phyloP scores from a whole-genome alignment of 2,113 vertebrate species.

The Nymphicus hollandicus region DNA sequence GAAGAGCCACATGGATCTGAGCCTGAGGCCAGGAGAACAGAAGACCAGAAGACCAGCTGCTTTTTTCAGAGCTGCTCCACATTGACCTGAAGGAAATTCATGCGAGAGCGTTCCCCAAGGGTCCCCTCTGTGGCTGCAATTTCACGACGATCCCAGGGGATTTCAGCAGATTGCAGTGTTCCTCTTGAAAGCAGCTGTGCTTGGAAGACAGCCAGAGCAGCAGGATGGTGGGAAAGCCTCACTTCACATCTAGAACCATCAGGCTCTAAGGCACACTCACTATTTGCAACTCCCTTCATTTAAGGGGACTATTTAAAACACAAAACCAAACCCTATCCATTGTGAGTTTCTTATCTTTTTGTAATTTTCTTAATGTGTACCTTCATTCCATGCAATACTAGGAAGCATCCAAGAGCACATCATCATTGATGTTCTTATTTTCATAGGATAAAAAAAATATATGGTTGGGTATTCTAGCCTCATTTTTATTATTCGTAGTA shows the following conservation, averaged over 20 bases:
- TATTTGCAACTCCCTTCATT: not conserved
- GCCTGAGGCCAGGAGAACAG: not conserved
- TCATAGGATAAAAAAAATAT: not conserved
- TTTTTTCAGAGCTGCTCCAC: conserved; percentile 2
- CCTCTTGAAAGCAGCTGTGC: conserved; percentile 8
- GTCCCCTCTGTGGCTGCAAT: not conserved
- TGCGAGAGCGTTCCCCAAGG: not conserved
- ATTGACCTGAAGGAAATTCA: not conserved
- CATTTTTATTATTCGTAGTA: not conserved
- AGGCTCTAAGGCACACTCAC: not conserved
- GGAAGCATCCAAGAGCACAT: not conserved
- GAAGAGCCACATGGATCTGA: not conserved
- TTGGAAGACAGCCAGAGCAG: conserved; percentile 20
- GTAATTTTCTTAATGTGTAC: not conserved
- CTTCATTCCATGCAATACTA: not conserved
- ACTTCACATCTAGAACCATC: not conserved
- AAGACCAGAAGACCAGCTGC: not conserved
- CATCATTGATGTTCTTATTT: not conserved
- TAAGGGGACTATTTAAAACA: not conserved
- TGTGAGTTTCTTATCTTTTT: not conserved
- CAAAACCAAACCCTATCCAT: not conserved
- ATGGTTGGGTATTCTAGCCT: not conserved
- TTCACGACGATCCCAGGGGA: not conserved
- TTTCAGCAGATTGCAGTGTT: conserved; percentile 15
- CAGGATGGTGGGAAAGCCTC: conserved; percentile 52